These are phyloP conservation scores for Penaeus chinensis DNA, from an alignment of 1,140 invertebrate species.

Conservation along the genomic window DNA sequence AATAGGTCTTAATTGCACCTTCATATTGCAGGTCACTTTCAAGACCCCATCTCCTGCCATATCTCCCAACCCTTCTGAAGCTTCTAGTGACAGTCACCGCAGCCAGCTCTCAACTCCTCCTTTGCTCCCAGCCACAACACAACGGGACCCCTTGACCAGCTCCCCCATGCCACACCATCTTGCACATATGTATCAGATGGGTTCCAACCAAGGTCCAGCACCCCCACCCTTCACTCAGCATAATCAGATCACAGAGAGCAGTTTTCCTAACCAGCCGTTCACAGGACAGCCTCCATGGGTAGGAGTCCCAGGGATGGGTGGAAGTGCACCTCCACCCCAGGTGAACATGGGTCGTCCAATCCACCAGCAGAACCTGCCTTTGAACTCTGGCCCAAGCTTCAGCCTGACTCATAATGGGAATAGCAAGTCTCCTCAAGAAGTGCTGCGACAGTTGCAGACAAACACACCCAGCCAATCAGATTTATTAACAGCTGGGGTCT, in stretches of 20 bases:
- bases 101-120: slow-evolving; percentile 56
- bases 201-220: slow-evolving; percentile 31
- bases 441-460: slow-evolving; percentile 38
- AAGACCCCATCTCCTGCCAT: slow-evolving; percentile 71
- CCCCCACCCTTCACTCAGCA: slow-evolving; percentile 24
- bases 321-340: slow-evolving; percentile 26
- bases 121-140: slow-evolving; percentile 20
- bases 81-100: slow-evolving; percentile 61
- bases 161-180: slow-evolving; percentile 51
- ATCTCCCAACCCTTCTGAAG: slow-evolving; percentile 68
- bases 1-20: no score
- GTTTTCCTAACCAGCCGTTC: slow-evolving; percentile 35
- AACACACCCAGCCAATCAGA: slow-evolving; percentile 30
- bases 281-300: slow-evolving; percentile 35
- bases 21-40: slow-evolving; percentile 71
- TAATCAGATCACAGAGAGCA: slow-evolving; percentile 33
- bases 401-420: slow-evolving; percentile 35
- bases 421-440: slow-evolving; percentile 43
- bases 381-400: slow-evolving; percentile 30
- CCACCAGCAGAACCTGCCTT: slow-evolving; percentile 32
- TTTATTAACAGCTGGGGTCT: slow-evolving; percentile 36
- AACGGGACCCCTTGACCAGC: slow-evolving; percentile 44
- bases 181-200: slow-evolving; percentile 37
- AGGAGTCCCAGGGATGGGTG: slow-evolving; percentile 22
- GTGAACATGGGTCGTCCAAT: slow-evolving; percentile 10